Evolutionary conservation across 2,113 vertebrate genomes (phyloP).

Genomic region (Tragelaphus imberbis): DNA sequence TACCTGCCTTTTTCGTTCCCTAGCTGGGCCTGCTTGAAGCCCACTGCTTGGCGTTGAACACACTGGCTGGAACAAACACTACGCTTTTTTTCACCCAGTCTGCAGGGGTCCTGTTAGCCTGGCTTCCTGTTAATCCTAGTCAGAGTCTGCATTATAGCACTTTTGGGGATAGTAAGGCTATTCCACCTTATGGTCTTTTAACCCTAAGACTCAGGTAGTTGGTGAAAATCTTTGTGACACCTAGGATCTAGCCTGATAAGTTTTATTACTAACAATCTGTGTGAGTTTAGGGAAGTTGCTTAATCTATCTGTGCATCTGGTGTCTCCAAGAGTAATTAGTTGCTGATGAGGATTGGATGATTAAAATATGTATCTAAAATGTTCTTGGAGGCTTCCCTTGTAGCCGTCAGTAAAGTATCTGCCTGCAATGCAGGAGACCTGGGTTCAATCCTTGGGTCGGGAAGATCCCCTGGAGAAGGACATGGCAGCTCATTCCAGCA

Average conservation of each 20-base stretch:
- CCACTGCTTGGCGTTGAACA: slow-evolving; percentile 35
- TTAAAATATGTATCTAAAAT: background rate
- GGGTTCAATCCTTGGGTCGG: background rate
- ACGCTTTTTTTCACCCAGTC: slow-evolving; percentile 27
- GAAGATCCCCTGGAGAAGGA: background rate
- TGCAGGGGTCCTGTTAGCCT: slow-evolving; percentile 41
- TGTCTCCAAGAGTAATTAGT: background rate
- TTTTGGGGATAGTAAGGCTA: background rate
- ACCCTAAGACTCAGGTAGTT: background rate
- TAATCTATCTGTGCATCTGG: background rate
- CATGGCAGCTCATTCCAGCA: background rate
- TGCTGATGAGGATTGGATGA: background rate
- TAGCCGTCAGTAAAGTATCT: background rate
- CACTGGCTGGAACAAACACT: background rate
- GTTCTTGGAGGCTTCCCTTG: background rate
- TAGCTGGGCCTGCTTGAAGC: background rate
- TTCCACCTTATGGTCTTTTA: background rate
- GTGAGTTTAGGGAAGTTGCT: background rate
- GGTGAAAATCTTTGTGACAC: background rate
- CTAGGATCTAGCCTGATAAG: background rate
- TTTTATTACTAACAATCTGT: background rate
- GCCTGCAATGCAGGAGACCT: background rate
- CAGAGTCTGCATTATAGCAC: slow-evolving; percentile 12
- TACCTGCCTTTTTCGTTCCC: background rate
- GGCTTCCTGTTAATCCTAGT: slow-evolving; percentile 51